phyloP scores from a whole-genome alignment of 92 coral and sea anemone genomes.

The Umimayanthus kanabou region DNA sequence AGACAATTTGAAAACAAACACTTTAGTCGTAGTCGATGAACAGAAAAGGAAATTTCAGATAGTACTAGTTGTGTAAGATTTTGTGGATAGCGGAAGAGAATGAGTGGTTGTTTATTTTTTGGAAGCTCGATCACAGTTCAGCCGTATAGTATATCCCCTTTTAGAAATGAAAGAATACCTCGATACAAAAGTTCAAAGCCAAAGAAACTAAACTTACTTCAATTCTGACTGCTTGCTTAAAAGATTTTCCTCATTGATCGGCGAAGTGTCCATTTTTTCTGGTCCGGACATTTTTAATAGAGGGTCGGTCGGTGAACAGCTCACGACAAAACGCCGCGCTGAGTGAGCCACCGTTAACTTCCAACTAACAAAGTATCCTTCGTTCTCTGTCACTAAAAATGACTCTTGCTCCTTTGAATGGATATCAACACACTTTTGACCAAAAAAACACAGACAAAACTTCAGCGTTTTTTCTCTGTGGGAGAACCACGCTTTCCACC shows the following conservation, averaged over 20 bases:
- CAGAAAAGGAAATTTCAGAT: slow-evolving; percentile 3
- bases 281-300: slow-evolving; percentile 42
- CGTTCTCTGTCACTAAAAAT: not conserved
- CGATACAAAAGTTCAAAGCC: not conserved
- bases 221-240: slow-evolving; percentile 24
- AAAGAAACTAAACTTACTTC: slow-evolving; percentile 25
- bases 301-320: not conserved
- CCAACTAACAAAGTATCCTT: not conserved
- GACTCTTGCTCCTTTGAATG: slow-evolving; percentile 12
- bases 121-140: not conserved
- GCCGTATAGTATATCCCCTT: not conserved
- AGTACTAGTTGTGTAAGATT: not conserved
- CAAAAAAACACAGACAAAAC: slow-evolving; percentile 33
- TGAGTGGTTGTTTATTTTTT: slow-evolving; percentile 35
- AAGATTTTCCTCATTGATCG: slow-evolving; percentile 3
- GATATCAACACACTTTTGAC: slow-evolving; percentile 35
- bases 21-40: not conserved
- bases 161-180: not conserved
- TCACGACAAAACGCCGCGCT: slow-evolving; percentile 13
- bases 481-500: slow-evolving; percentile 43
- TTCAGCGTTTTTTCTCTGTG: slow-evolving; percentile 11
- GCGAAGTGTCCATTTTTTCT: slow-evolving; percentile 43
- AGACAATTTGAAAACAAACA: not conserved
- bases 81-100: slow-evolving; percentile 28
- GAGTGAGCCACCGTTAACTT: not conserved